Evolutionary conservation across 1,140 invertebrate genomes (phyloP).

Genomic region (Lordiphosa mommai): DNA sequence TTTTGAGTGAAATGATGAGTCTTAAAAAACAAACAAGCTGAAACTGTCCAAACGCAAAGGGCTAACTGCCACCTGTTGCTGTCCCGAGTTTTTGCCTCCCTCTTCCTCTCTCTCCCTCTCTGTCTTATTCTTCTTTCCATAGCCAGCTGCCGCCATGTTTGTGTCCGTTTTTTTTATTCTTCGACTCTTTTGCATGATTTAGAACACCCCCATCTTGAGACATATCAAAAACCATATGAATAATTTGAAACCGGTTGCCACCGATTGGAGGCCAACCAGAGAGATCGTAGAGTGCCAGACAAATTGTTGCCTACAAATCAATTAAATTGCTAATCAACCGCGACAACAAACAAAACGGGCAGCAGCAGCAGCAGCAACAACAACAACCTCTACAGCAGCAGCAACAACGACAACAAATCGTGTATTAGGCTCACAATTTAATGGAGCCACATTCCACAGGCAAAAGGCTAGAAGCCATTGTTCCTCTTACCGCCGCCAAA

Average conservation of each 20-base stretch:
- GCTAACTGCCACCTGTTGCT: constrained; percentile 47
- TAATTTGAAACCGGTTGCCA: constrained; percentile 23
- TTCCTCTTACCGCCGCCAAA: constrained; percentile 47
- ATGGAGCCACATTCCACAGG: constrained; percentile 67
- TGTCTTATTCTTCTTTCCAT: not conserved
- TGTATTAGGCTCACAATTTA: constrained; percentile 67
- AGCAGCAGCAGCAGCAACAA: constrained; percentile 23
- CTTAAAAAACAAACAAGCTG: constrained; percentile 29
- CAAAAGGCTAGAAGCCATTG: constrained; percentile 48
- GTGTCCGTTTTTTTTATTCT: constrained; percentile 14
- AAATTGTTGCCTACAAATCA: constrained; percentile 77
- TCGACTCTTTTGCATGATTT: not conserved
- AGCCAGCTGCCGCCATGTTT: constrained; percentile 44
- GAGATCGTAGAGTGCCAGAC: constrained; percentile 50
- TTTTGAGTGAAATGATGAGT: too few relatives aligned
- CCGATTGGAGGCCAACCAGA: constrained; percentile 45
- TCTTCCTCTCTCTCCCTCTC: constrained; percentile 5
- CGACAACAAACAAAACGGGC: constrained; percentile 69
- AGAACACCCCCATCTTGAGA: constrained; percentile 31
- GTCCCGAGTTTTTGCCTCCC: constrained; percentile 2
- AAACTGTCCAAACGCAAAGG: constrained; percentile 31
- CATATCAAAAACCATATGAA: constrained; percentile 38
- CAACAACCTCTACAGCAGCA: constrained; percentile 20
- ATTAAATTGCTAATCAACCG: constrained; percentile 74
- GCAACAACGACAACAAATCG: constrained; percentile 34